Evolutionary conservation across 2,113 vertebrate species (phyloP).

Genomic region (Hemichromis elongatus): DNA sequence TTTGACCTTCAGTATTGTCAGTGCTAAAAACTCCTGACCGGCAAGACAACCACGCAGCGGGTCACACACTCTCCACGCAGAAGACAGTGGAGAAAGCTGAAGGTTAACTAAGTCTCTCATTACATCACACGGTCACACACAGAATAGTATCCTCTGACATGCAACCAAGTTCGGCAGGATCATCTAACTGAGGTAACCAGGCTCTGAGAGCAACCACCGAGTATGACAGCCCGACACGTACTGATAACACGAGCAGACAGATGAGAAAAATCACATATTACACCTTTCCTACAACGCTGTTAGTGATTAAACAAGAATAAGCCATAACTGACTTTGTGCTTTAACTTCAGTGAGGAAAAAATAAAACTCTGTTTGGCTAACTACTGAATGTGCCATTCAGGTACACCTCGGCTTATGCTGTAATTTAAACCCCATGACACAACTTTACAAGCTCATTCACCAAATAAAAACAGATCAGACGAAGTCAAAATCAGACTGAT

Average conservation of each 20-base stretch:
- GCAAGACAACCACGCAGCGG: neutral
- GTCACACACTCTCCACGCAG: neutral
- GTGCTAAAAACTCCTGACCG: neutral
- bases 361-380: neutral
- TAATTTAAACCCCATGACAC: slow-evolving; percentile 51
- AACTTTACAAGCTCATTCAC: neutral
- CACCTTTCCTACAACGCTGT: neutral
- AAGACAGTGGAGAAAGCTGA: neutral
- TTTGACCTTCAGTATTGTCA: neutral
- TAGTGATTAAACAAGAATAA: neutral
- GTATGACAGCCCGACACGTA: neutral
- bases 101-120: slow-evolving; percentile 9
- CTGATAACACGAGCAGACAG: neutral
- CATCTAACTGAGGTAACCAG: neutral
- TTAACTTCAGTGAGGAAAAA: neutral
- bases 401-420: neutral
- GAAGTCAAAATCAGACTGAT: neutral
- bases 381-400: neutral
- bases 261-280: neutral
- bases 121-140: neutral
- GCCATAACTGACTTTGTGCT: neutral
- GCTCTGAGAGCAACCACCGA: neutral
- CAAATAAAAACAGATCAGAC: neutral
- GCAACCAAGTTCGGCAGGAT: neutral
- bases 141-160: neutral